Evolutionary conservation across 1,140 invertebrate genomes (phyloP).

Genomic region (Onthophagus taurus): DNA sequence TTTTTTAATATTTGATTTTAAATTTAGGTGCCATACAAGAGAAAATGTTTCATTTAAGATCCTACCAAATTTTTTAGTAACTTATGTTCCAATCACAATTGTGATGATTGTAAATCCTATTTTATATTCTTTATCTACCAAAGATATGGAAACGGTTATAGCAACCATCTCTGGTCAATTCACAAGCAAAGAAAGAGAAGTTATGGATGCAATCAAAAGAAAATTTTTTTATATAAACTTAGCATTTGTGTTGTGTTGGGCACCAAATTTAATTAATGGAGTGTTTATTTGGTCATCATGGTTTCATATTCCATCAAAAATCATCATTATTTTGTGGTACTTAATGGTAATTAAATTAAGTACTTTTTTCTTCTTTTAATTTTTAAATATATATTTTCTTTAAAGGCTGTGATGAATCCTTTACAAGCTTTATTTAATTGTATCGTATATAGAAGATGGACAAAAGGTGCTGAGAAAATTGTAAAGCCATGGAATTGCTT

Average conservation of each 20-base stretch:
- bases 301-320: constrained; percentile 56
- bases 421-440: constrained; percentile 73
- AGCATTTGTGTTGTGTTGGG: constrained; percentile 73
- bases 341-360: constrained; percentile 54
- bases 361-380: constrained; percentile 1
- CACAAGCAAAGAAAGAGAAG: constrained; percentile 58
- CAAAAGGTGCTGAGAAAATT: constrained; percentile 35
- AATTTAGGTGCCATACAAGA: constrained; percentile 62
- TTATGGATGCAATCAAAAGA: constrained; percentile 57
- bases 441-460: constrained; percentile 66
- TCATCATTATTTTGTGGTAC: constrained; percentile 66
- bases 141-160: constrained; percentile 52
- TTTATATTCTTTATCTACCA: constrained; percentile 55
- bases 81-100: constrained; percentile 59
- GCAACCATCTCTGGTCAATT: constrained; percentile 51
- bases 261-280: constrained; percentile 70
- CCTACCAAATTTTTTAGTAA: constrained; percentile 67
- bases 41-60: constrained; percentile 52
- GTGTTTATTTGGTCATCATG: constrained; percentile 66
- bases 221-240: constrained; percentile 69
- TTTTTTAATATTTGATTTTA: neutral
- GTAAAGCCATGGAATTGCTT: constrained; percentile 28
- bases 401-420: constrained; percentile 68
- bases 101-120: constrained; percentile 70
- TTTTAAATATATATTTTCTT: constrained; percentile 17